Percentiles rank a stretch among this genome's conserved stretches.
phyloP scores from a whole-genome alignment of 2,888 invertebrate genomes.

The Matsumyia berberina region DNA sequence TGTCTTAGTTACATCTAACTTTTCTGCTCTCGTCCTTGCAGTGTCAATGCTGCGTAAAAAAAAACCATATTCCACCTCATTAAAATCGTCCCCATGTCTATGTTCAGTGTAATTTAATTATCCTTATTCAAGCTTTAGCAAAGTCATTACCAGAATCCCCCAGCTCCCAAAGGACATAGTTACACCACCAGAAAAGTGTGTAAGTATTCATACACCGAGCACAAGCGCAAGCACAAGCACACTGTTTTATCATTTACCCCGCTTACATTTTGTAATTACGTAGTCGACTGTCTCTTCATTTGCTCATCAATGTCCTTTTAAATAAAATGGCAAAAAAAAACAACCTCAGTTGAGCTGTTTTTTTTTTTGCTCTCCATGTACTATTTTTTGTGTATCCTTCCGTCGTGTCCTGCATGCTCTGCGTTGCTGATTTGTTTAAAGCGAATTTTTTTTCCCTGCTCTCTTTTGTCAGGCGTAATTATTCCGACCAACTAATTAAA shows the following conservation, averaged over 20 bases:
- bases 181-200: too few relatives aligned
- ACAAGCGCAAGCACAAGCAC: too few relatives aligned
- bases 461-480: conserved; percentile 24
- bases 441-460: background rate
- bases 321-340: background rate
- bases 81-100: too few relatives aligned
- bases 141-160: background rate
- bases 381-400: background rate
- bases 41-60: too few relatives aligned
- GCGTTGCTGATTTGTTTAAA: conserved; percentile 12
- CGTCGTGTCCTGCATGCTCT: background rate
- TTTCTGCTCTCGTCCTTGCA: too few relatives aligned
- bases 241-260: conserved; percentile 17
- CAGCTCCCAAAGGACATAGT: background rate
- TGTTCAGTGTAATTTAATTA: too few relatives aligned
- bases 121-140: background rate
- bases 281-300: conserved; percentile 14
- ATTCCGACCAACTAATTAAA: conserved; percentile 57
- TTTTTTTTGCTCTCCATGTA: background rate
- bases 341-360: background rate
- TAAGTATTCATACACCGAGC: background rate
- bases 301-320: conserved; percentile 25
- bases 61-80: too few relatives aligned
- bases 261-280: conserved; percentile 42
- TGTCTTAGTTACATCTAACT: too few relatives aligned